These are phyloP conservation scores for Mesorhabditis spiculigera DNA, from an alignment of 2,888 invertebrate species.

Conservation along the genomic window DNA sequence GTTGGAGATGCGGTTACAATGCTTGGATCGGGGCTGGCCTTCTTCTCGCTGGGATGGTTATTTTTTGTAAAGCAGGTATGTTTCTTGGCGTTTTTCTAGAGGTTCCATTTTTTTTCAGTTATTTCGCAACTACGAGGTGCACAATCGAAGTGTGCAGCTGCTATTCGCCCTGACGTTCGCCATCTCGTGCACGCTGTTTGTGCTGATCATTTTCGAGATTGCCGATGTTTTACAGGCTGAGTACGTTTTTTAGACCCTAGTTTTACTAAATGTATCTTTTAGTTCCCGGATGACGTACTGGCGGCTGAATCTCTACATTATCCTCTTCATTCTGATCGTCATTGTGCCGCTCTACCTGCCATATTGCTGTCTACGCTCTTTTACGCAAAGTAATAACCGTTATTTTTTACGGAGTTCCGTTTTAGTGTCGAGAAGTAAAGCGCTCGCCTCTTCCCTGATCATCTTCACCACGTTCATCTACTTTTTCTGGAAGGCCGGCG, in stretches of 20 bases:
- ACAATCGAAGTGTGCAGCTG: conserved; percentile 75
- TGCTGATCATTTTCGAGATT: conserved; percentile 98
- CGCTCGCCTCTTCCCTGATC: conserved; percentile 75
- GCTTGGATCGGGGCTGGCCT: conserved; percentile 60
- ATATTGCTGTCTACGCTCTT: conserved; percentile 59
- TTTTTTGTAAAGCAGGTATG: conserved; percentile 85
- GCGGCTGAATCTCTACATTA: conserved; percentile 83
- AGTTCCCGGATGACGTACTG: conserved; percentile 91
- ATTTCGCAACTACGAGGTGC: conserved; percentile 40
- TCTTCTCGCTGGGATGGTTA: conserved; percentile 94
- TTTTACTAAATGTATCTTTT: conserved; percentile 21
- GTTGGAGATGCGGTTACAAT: not conserved
- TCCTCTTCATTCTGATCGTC: conserved; percentile 89
- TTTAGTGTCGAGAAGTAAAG: conserved; percentile 60
- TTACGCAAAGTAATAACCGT: conserved; percentile 34
- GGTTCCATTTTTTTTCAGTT: conserved; percentile 9
- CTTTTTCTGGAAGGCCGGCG: conserved; percentile 97
- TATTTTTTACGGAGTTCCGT: no score
- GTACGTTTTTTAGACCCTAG: conserved; percentile 61
- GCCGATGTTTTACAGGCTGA: conserved; percentile 84
- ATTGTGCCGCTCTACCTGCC: conserved; percentile 94
- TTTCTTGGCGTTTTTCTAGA: conserved; percentile 72
- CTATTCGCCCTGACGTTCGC: conserved; percentile 94
- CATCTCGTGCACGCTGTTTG: conserved; percentile 96
- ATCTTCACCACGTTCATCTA: conserved; percentile 88